Percentiles rank a stretch among this genome's conserved stretches.
These are phyloP conservation scores for Spodoptera frugiperda DNA, from an alignment of 1,140 invertebrate genomes.

Conservation along the genomic window DNA sequence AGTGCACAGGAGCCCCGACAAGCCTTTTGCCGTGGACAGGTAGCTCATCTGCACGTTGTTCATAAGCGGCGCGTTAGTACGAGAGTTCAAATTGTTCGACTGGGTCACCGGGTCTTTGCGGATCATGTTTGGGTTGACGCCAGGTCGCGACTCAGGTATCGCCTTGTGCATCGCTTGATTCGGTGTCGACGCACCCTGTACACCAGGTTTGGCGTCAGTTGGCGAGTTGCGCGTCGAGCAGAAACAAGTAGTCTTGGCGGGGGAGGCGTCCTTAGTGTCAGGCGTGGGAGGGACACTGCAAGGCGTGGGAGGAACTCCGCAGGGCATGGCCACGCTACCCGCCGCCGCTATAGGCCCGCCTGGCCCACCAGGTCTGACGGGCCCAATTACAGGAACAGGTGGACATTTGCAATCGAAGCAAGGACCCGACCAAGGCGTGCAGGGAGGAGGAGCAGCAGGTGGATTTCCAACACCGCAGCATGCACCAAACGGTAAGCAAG, in stretches of 20 bases:
- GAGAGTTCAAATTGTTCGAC: background rate
- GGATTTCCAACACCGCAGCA: background rate
- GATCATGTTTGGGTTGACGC: slow-evolving; percentile 9
- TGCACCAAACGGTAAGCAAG: slow-evolving; percentile 31
- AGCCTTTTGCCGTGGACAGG: background rate
- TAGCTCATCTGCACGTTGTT: background rate
- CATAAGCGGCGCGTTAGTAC: background rate
- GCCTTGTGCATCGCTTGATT: background rate
- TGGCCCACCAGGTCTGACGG: too few relatives aligned
- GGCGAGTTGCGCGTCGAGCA: background rate
- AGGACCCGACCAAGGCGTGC: slow-evolving; percentile 17
- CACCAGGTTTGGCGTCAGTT: background rate
- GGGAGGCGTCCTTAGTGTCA: too few relatives aligned
- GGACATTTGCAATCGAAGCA: slow-evolving; percentile 25
- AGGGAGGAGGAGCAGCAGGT: background rate
- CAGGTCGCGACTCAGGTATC: background rate
- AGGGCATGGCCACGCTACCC: too few relatives aligned
- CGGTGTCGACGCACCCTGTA: background rate
- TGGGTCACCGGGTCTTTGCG: slow-evolving; percentile 3
- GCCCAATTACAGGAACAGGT: background rate
- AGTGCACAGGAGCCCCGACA: too few relatives aligned
- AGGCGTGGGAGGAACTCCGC: too few relatives aligned
- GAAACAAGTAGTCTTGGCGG: background rate
- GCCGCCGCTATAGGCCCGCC: too few relatives aligned
- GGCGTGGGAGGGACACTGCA: too few relatives aligned